Evolutionary conservation across 2,113 vertebrate genomes (phyloP).

Genomic region (Pithys albifrons): DNA sequence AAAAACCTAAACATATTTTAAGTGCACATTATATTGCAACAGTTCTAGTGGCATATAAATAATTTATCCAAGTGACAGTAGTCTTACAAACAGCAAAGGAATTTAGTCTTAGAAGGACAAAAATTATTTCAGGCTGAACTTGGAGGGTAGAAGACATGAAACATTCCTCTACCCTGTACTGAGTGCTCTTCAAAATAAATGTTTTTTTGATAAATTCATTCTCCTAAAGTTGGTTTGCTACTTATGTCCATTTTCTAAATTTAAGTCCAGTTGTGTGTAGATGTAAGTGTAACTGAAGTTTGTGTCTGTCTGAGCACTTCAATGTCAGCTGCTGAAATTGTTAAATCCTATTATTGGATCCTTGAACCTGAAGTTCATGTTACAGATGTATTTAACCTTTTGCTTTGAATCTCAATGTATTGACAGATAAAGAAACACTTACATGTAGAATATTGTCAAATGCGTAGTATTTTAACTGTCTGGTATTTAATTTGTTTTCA

Average conservation of each 20-base stretch:
- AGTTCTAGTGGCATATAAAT: neutral
- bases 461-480: neutral
- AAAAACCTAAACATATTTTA: neutral
- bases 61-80: neutral
- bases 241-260: neutral
- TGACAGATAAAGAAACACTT: neutral
- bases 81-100: neutral
- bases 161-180: neutral
- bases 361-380: neutral
- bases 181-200: neutral
- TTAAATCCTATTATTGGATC: neutral
- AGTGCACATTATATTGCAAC: neutral
- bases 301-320: neutral
- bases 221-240: neutral
- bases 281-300: neutral
- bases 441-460: neutral
- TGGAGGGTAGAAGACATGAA: neutral
- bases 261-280: neutral
- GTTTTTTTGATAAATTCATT: neutral
- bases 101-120: neutral
- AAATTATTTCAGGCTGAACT: neutral
- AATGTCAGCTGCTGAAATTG: neutral
- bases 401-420: neutral
- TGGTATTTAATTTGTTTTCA: conserved; percentile 49
- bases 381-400: neutral